Evolutionary conservation across 2,888 invertebrate species (phyloP), one percentile per base, ranked within the genome.

Genomic region (Lasioglossum lativentre): DNA sequence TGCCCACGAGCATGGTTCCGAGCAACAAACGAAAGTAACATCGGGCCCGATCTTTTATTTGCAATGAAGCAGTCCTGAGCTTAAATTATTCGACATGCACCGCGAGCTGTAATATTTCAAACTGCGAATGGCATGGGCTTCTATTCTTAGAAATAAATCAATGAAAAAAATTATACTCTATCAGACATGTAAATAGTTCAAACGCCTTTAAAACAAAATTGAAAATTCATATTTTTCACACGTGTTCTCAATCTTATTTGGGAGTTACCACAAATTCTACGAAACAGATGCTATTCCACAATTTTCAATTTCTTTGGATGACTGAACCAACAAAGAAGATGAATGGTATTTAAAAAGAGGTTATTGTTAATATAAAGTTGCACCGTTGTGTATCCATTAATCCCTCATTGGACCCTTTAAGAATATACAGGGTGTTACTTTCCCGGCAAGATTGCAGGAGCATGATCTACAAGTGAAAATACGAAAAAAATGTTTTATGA

Each of bases 1-100:
- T 82, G 82, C 73, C 86, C 83, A 76, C 68, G 76, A 66, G 76
- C 78, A 34, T 70, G 75, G 75, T 47, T 63, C 42, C 27, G 56
- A 68, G 68, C 52, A 82, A 72, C 78, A 42, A 85, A 80, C 75
- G 85, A 85, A 86, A 83, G 80, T 71, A 85, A 85, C 82, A 82
- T 87, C 85, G 86, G 45, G 34, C 34, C 68, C 40, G 63, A 56
- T 70, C 85, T 59, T 85, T 75, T 78, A 78, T 75, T 75, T 72
- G 23, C 40, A 47, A 47, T 30, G 52, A 14, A 47, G 30, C 68
- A 16, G 27, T 16, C 34, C 47, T 30, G 73, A 16, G 38, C 19
- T 70, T 40, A 59, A 75, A 75, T 45, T 56, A 30, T 76, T 45
- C 47, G 27, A 70, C 42, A 56, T 30, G 19, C 10, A 23, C 30